Percentiles rank a stretch among this genome's conserved stretches.
These are phyloP conservation scores for Lichenostomus cassidix DNA, from an alignment of 2,113 vertebrate genomes.

Conservation along the genomic window DNA sequence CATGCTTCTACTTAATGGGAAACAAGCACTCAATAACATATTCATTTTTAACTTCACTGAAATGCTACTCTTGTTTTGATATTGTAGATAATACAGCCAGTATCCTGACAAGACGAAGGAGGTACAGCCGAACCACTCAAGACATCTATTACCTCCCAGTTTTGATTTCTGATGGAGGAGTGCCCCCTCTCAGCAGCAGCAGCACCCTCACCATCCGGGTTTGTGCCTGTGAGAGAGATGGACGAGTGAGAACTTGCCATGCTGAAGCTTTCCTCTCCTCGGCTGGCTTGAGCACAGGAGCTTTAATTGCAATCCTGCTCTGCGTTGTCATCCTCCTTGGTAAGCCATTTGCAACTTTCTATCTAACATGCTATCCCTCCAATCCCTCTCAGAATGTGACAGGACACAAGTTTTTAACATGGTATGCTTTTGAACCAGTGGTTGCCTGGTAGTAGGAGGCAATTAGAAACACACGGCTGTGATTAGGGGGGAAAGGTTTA, in stretches of 20 bases:
- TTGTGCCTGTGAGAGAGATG: slow-evolving; percentile 87
- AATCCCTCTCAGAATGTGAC: neutral
- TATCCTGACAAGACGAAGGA: slow-evolving; percentile 80
- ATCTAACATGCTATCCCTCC: neutral
- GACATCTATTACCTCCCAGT: slow-evolving; percentile 89
- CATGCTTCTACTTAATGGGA: neutral
- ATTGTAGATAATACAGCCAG: slow-evolving; percentile 85
- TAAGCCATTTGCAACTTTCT: slow-evolving; percentile 62
- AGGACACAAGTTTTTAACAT: neutral
- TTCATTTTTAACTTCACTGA: neutral
- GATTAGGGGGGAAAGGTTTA: slow-evolving; percentile 2
- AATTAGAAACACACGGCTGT: slow-evolving; percentile 14
- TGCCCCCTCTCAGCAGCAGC: slow-evolving; percentile 91
- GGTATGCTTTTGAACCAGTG: neutral
- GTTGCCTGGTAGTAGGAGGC: neutral
- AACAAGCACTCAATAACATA: neutral
- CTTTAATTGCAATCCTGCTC: slow-evolving; percentile 94
- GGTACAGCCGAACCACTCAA: slow-evolving; percentile 87
- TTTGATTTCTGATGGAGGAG: slow-evolving; percentile 90
- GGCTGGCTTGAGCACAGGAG: slow-evolving; percentile 93
- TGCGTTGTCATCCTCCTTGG: slow-evolving; percentile 95
- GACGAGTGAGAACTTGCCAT: slow-evolving; percentile 85
- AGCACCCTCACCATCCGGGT: slow-evolving; percentile 91
- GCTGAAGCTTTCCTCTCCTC: slow-evolving; percentile 92
- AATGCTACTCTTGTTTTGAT: slow-evolving; percentile 42